phyloP scores from a whole-genome alignment of 2,888 invertebrate genomes.

The Mystacides longicornis region DNA sequence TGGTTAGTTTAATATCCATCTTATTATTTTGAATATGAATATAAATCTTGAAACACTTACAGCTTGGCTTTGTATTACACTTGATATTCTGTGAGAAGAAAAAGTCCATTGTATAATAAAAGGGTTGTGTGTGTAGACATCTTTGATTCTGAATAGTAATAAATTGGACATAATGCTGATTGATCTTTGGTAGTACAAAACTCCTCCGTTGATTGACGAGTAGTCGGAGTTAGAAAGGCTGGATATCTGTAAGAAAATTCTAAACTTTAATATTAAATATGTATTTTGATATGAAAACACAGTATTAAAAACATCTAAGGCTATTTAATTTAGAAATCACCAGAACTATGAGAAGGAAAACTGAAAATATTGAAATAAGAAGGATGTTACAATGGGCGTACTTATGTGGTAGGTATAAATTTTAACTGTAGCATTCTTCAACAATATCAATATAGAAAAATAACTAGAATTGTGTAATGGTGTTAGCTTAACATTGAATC shows the following conservation, averaged over 20 bases:
- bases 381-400: too few relatives aligned
- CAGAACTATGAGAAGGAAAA: too few relatives aligned
- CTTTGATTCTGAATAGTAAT: slow-evolving; percentile 10
- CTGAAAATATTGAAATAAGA: too few relatives aligned
- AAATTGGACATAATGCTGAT: slow-evolving; percentile 13
- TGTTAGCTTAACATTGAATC: too few relatives aligned
- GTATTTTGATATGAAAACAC: too few relatives aligned
- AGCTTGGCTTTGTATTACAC: slow-evolving; percentile 13
- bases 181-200: slow-evolving; percentile 16
- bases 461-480: too few relatives aligned
- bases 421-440: too few relatives aligned
- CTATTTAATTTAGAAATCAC: too few relatives aligned
- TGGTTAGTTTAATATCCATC: neutral
- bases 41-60: slow-evolving; percentile 4
- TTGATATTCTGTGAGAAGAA: slow-evolving; percentile 19
- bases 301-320: too few relatives aligned
- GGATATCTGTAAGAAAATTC: slow-evolving; percentile 13
- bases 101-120: slow-evolving; percentile 19
- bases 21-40: neutral
- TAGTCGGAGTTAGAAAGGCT: slow-evolving; percentile 3
- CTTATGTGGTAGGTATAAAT: too few relatives aligned
- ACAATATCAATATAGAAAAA: too few relatives aligned
- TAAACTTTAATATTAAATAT: neutral
- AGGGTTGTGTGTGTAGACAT: slow-evolving; percentile 23
- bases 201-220: slow-evolving; percentile 11